Evolutionary conservation across 2,888 invertebrate species (phyloP), one percentile per base, ranked within the genome.

Genomic region (Stenolophus ochropezus): DNA sequence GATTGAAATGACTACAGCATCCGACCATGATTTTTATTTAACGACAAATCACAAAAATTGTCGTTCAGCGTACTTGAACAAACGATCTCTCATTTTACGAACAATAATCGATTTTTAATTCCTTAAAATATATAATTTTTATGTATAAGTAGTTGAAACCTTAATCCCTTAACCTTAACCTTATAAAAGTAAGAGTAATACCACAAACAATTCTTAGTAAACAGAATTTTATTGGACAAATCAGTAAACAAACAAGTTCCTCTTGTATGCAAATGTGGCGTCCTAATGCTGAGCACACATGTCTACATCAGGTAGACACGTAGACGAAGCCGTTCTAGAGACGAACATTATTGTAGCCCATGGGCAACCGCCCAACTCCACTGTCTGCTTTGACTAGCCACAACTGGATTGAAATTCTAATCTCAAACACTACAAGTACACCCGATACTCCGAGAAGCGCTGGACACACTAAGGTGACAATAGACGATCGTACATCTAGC

Each of bases 401-500:
- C 65, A 65, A 33, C 65, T 16, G 3, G 65, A 69, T 69, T 69
- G 65, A 69, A 69, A 33, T 69, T 69, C 65, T 69, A 69, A 69
- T 69, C 65, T 16, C 14, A 14, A 56, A 21, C 56, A 56, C 56
- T 14, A 16, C 16, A 53, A 18, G 5, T 27, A 65, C 65, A 69
- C 2, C 33, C 2, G 33, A 18, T 18, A 33, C 1, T 16, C 33
- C 33, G 65, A 2, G 3, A 56, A 4, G 33, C n/a, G 49, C 1
- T 49, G 56, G 2, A 51, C 2, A 16, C 33, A 42, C 5, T 49
- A 49, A 49, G 3, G 20, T 56, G 53, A 53, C 5, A 53, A 20
- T 53, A 20, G 53, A 18, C 5, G 20, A 6, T 53, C 0, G 3
- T 18, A 1, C 6, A 33, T 33, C 1, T 8, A 5, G 4, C 2